Percentiles rank a stretch among this genome's conserved stretches.
Evolutionary conservation across 1,140 invertebrate species (phyloP).

Genomic region (Orius insidiosus): DNA sequence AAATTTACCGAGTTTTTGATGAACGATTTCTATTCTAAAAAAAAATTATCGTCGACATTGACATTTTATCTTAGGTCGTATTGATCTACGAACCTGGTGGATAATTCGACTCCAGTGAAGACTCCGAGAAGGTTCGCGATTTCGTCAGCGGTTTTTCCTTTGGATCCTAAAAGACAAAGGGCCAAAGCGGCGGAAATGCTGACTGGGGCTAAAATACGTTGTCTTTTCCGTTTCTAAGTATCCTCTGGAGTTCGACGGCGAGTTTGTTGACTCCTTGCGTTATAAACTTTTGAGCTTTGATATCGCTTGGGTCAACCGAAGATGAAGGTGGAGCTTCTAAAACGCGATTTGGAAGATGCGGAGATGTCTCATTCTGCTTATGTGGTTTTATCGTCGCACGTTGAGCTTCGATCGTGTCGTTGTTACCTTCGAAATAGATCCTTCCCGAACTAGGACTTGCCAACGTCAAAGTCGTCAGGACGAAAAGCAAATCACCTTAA

Average conservation of each 20-base stretch:
- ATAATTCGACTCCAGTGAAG: neutral
- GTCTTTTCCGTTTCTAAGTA: neutral
- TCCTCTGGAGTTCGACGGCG: neutral
- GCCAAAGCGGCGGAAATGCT: constrained; percentile 43
- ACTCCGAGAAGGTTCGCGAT: constrained; percentile 38
- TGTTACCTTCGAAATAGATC: neutral
- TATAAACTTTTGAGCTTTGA: neutral
- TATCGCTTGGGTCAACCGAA: neutral
- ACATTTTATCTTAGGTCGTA: constrained; percentile 25
- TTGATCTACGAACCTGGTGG: neutral
- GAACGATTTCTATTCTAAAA: constrained; percentile 21
- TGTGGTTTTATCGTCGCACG: neutral
- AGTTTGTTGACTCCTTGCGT: constrained; percentile 2
- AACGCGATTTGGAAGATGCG: neutral
- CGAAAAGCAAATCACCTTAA: too few species aligned
- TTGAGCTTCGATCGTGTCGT: neutral
- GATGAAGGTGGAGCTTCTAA: neutral
- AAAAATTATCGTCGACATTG: constrained; percentile 11
- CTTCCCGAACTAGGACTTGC: too few species aligned
- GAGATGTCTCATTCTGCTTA: neutral
- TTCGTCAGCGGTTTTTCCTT: constrained; percentile 46
- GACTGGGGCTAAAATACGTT: constrained; percentile 47
- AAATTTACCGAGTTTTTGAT: constrained; percentile 21
- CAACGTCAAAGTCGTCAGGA: too few species aligned
- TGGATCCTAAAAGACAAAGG: constrained; percentile 45